phyloP scores from a whole-genome alignment of 2,888 invertebrate species.

The Drosophila mayaguana region DNA sequence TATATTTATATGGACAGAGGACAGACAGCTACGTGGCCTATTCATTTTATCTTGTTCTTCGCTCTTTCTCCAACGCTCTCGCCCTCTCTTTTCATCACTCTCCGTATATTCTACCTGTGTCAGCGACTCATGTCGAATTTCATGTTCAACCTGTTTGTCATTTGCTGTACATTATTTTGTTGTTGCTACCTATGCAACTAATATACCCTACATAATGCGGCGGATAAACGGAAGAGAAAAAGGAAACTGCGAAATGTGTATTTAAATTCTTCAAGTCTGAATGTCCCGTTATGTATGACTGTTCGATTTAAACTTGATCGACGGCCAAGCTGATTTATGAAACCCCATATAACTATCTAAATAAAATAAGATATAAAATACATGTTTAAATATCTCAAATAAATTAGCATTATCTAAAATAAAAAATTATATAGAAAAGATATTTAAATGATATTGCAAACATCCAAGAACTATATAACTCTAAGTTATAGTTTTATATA shows the following conservation, averaged over 20 bases:
- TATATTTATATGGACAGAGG: conserved; percentile 13
- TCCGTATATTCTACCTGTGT: conserved; percentile 17
- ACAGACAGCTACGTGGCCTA: conserved; percentile 46
- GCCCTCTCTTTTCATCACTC: conserved; percentile 10
- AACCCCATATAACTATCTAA: too few species aligned
- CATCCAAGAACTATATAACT: too few species aligned
- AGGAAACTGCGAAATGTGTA: too few species aligned
- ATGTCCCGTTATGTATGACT: background rate
- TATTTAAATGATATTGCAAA: too few species aligned
- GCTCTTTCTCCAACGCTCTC: conserved; percentile 11
- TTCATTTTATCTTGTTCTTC: conserved; percentile 29
- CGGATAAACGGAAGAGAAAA: background rate
- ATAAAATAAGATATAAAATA: too few species aligned
- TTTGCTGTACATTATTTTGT: conserved; percentile 11
- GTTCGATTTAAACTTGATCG: background rate
- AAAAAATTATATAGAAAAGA: too few species aligned
- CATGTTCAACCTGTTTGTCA: conserved; percentile 66
- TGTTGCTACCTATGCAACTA: background rate
- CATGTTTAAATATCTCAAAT: too few species aligned
- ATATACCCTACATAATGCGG: background rate
- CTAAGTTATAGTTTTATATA: too few species aligned
- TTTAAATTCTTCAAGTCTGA: background rate
- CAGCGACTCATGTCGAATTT: conserved; percentile 61
- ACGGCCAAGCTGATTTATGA: too few species aligned
- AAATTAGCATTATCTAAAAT: too few species aligned